Percentiles rank a stretch among this genome's conserved stretches.
Evolutionary conservation across 2,113 vertebrate species (phyloP).

Genomic region (Ictalurus furcatus): DNA sequence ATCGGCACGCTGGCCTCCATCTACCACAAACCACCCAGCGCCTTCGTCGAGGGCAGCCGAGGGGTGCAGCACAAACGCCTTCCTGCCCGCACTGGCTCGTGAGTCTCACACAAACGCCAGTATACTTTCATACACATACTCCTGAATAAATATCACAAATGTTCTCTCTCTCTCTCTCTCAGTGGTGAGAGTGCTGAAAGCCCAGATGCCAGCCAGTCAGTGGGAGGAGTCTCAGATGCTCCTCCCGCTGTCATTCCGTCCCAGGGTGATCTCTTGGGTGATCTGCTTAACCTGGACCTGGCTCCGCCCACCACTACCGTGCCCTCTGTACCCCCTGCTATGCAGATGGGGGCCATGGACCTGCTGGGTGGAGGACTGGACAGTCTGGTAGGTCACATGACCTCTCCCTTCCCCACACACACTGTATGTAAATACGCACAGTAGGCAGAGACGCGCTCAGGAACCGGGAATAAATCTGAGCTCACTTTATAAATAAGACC

Average conservation of each 20-base stretch:
- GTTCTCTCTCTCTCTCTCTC: background rate
- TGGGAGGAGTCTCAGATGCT: conserved; percentile 72
- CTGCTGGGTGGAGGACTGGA: conserved; percentile 92
- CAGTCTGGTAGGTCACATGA: conserved; percentile 80
- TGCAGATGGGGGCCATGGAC: conserved; percentile 91
- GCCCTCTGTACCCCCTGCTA: conserved; percentile 76
- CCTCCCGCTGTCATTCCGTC: conserved; percentile 87
- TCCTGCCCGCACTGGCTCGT: conserved; percentile 87
- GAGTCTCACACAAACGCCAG: conserved; percentile 66
- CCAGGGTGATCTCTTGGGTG: conserved; percentile 90
- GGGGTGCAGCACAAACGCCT: conserved; percentile 91
- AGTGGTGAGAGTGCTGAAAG: conserved; percentile 88
- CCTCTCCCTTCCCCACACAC: background rate
- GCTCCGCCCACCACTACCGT: conserved; percentile 80
- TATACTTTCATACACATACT: background rate
- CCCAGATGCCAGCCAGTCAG: conserved; percentile 75
- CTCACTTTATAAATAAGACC: background rate
- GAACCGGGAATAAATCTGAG: background rate
- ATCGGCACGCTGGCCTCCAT: conserved; percentile 95
- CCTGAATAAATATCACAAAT: background rate
- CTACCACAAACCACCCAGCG: conserved; percentile 96
- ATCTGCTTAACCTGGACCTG: conserved; percentile 93
- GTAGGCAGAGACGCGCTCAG: background rate
- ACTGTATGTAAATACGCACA: too few relatives aligned
- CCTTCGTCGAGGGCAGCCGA: conserved; percentile 96